A percentile compares a stretch with the other conserved stretches of the same genome.
These are phyloP conservation scores for Mus spretus DNA, from an alignment of 2,797 vertebrate species.

Conservation along the genomic window DNA sequence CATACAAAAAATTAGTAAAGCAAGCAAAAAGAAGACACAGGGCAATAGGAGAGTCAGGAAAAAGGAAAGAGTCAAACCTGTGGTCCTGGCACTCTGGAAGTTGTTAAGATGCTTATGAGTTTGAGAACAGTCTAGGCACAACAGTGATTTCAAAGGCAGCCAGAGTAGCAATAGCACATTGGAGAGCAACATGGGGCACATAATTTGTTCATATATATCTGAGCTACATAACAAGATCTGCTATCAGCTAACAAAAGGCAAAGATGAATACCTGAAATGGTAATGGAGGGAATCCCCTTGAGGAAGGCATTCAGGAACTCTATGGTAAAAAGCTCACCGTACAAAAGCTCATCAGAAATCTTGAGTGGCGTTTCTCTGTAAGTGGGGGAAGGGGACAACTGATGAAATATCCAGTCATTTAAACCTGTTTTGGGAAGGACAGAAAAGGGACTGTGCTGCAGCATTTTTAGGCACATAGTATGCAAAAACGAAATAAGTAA, in stretches of 20 bases:
- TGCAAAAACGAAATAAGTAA: constrained; percentile 36
- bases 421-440: neutral
- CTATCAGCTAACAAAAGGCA: neutral
- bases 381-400: neutral
- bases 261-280: neutral
- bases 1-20: neutral
- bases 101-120: neutral
- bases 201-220: neutral
- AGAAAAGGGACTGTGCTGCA: neutral
- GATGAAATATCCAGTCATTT: neutral
- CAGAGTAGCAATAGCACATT: neutral
- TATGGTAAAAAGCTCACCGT: neutral
- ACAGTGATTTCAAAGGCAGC: neutral
- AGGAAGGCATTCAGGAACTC: neutral
- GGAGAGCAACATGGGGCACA: neutral
- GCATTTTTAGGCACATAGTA: constrained; percentile 28
- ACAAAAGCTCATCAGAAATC: neutral
- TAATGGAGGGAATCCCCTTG: neutral
- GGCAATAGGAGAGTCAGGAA: neutral
- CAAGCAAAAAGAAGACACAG: neutral
- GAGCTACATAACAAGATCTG: neutral
- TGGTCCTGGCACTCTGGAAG: neutral
- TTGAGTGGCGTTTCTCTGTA: neutral
- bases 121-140: neutral
- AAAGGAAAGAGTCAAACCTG: neutral